phyloP scores from a whole-genome alignment of 1,140 invertebrate species.

The Sycophaga agraensis region DNA sequence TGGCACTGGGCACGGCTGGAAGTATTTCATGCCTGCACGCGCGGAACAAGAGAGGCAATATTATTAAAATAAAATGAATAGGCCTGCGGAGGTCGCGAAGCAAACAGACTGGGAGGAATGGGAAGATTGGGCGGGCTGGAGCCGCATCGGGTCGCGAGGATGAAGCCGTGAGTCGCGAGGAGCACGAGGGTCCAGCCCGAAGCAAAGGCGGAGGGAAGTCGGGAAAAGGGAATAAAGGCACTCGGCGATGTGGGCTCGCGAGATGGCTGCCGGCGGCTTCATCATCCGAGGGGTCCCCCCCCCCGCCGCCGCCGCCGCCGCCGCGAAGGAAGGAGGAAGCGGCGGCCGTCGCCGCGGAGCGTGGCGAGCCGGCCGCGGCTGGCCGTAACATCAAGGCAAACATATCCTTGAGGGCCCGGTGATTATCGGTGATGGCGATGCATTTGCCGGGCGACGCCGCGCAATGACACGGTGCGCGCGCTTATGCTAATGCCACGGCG shows the following conservation, averaged over 20 bases:
- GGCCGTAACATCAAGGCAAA: slow-evolving; percentile 52
- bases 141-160: not conserved
- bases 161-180: not conserved
- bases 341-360: not conserved
- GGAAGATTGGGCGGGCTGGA: not conserved
- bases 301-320: not conserved
- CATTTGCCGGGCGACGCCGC: slow-evolving; percentile 36
- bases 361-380: slow-evolving; percentile 28
- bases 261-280: not conserved
- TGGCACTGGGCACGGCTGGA: no score
- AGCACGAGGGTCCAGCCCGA: not conserved
- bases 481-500: slow-evolving; percentile 55
- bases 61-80: no score
- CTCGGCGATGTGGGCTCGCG: not conserved
- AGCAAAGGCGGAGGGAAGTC: no score
- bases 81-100: no score
- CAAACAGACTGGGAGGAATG: no score
- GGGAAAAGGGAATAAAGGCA: not conserved
- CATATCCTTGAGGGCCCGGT: slow-evolving; percentile 47
- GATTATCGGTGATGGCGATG: slow-evolving; percentile 51
- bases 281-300: not conserved
- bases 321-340: not conserved
- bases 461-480: slow-evolving; percentile 42
- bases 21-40: no score
- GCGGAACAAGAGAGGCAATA: no score